Evolutionary conservation across 1,140 invertebrate species (phyloP), one percentile per base, ranked within the genome.

Genomic region (Saccostrea echinata): DNA sequence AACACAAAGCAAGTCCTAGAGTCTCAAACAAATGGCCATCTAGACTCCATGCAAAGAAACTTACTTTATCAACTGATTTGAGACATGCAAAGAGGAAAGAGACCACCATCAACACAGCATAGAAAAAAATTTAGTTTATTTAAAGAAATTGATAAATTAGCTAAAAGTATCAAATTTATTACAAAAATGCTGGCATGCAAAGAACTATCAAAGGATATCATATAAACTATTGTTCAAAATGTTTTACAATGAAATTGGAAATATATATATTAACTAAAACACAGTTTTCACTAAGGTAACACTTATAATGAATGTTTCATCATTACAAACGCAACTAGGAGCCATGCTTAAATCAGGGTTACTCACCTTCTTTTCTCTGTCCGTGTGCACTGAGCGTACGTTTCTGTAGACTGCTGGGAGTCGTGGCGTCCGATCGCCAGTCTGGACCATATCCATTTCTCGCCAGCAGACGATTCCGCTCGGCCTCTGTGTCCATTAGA

Each of bases 341-440:
- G n/a, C n/a, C 2, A 11, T 30, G 9, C 9, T 24, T n/a, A 30
- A 3, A n/a, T 43, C 9, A 30, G 21, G 35, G 24, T 18, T 6
- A 51, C 85, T 87, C 80, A 88, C 86, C 88, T 81, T 89, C 88
- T 82, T 90, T 88, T 52, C 90, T 88, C 68, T 91, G 87, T 6
- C 88, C 89, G 57, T 90, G 90, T 24, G 91, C 92, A 89, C 92
- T 93, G 0, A 92, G 87, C 6, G 87, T 88, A 53, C 92, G 86
- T 53, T 90, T 90, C n/a, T 89, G 90, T 81, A 88, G 84, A 71
- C 71, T 85, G 51, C 84, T 87, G 6, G 91, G 91, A 43, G 91
- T 90, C 0, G 88, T 88, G 51, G 53, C 85, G 87, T 93, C 91
- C 24, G 91, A 91, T n/a, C 90, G 84, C 92, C 91, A 91, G 53